Conservation (phyloP, 2,888 invertebrate genomes). For the Eupithecia subfuscata region DNA sequence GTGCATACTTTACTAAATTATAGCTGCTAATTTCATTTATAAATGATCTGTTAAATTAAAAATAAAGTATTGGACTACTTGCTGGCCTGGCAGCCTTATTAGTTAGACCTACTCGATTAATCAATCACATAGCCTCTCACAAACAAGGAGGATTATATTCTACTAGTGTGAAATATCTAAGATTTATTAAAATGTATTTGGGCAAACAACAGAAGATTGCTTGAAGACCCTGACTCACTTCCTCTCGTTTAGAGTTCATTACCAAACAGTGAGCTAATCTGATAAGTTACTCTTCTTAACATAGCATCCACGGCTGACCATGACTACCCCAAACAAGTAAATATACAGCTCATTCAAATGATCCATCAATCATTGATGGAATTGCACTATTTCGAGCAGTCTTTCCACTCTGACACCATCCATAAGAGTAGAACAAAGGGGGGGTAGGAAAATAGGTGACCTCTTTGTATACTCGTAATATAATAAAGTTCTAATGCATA, state of each 20-base stretch:
- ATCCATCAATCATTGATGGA: not conserved
- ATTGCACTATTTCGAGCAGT: not conserved
- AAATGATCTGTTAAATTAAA: too few relatives aligned
- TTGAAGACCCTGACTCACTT: not conserved
- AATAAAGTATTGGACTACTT: too few relatives aligned
- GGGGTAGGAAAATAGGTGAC: not conserved
- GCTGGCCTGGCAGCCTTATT: too few relatives aligned
- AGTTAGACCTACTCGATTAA: too few relatives aligned
- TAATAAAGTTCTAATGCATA: not conserved
- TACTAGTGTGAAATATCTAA: too few relatives aligned
- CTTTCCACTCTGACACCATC: not conserved
- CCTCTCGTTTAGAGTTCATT: not conserved
- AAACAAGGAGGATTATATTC: too few relatives aligned
- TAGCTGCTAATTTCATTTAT: not conserved
- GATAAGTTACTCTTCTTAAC: slow-evolving; percentile 28
- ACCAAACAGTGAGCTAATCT: slow-evolving; percentile 27
- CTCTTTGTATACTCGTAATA: too few relatives aligned
- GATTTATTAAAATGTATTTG: not conserved
- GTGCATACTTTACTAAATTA: not conserved
- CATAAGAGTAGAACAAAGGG: not conserved
- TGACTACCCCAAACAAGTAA: too few relatives aligned
- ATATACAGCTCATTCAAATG: too few relatives aligned
- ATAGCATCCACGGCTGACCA: too few relatives aligned
- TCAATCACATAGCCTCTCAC: too few relatives aligned
- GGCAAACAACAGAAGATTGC: not conserved